A percentile compares a stretch with the other conserved stretches of the same genome.
phyloP scores from a whole-genome alignment of 2,113 vertebrate species.

The Cavia porcellus region DNA sequence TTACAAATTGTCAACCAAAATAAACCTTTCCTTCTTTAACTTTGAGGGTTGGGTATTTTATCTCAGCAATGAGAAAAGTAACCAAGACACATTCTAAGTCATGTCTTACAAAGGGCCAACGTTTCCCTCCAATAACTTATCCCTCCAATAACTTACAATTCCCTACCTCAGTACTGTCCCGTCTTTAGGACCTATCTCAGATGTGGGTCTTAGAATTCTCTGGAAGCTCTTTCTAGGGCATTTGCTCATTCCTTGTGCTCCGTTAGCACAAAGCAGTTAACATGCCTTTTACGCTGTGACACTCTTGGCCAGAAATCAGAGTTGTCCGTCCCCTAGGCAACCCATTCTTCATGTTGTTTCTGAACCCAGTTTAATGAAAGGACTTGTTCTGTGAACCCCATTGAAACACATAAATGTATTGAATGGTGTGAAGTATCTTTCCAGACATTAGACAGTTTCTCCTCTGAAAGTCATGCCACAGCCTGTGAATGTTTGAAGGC shows the following conservation, averaged over 20 bases:
- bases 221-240: background rate
- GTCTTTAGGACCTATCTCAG: constrained; percentile 3
- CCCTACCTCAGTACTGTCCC: background rate
- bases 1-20: background rate
- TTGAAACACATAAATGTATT: background rate
- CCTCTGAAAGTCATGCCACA: background rate
- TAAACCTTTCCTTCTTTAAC: background rate
- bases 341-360: background rate
- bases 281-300: background rate
- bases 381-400: background rate
- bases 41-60: background rate
- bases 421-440: constrained; percentile 46
- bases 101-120: background rate
- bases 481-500: background rate
- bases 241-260: background rate
- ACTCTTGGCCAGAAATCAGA: background rate
- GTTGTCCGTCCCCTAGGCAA: background rate
- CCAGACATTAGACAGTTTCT: background rate
- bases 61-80: background rate
- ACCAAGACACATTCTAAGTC: background rate
- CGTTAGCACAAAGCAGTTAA: background rate
- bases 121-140: background rate
- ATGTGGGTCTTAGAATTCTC: background rate
- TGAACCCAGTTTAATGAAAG: constrained; percentile 29
- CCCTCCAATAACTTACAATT: background rate